Base-by-base conservation (phyloP, 2,113 vertebrate species). In the Psittacula cyanocephala region DNA sequence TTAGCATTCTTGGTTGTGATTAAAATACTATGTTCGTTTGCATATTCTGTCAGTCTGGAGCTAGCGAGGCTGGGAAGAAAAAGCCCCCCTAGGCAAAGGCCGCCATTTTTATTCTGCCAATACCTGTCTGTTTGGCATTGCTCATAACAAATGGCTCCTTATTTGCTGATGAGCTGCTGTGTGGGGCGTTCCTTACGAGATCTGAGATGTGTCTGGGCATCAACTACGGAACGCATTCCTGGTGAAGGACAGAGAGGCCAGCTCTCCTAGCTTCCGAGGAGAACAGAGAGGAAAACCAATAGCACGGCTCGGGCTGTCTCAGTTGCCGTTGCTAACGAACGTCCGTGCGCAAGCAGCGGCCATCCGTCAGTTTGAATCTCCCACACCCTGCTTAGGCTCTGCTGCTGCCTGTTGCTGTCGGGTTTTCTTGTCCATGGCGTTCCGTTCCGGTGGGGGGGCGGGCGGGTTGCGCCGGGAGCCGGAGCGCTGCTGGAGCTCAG, bases 161-260 rank as follows among this genome's bases (percentile, higher is more conserved):
- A 46, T 63, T 68, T 81, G 14, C 33, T 7, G 27, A 10, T 0
- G 4, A 52, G 31, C 27, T 17, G 46, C 37, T 57, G 27, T 3
- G 22, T 10, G 43, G 31, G 20, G 12, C 10, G 9, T 69, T 60
- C 68, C 53, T 77, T 18, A 13, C 49, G 12, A 27, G 25, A 44
- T 7, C 1, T 3, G 75, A 50, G 70, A 53, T 31, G 85, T 37
- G 65, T 2, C 62, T 1, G 82, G 53, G 44, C 49, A 60, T n/a
- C 28, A 7, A 4, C 13, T 16, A 5, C 0, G 44, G 59, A 7
- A 59, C 46, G 52, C 3, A 27, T 29, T 59, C 25, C 5, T 6
- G 5, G 55, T 10, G 1, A 23, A 27, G 74, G n/a, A 8, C 37
- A 37, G 37, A 9, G 71, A 7, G 25, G 44, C 19, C 70, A 1